Evolutionary conservation across 1,140 invertebrate species (phyloP).

Genomic region (Listronotus bonariensis): DNA sequence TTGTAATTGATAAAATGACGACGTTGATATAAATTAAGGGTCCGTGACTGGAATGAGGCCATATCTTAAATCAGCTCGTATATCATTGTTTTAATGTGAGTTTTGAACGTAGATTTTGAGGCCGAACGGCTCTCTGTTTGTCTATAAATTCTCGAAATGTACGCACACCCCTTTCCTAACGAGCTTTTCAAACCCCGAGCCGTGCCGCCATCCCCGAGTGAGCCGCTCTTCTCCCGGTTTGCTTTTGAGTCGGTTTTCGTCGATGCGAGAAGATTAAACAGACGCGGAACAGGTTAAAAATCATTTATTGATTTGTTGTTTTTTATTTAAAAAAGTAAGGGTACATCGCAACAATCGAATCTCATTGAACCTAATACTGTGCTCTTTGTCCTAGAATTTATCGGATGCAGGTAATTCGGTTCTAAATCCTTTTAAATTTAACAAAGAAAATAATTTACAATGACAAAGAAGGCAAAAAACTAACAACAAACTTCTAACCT

Average conservation of each 20-base stretch:
- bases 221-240: slow-evolving; percentile 24
- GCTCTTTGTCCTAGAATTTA: too few relatives aligned
- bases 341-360: too few relatives aligned
- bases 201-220: slow-evolving; percentile 1
- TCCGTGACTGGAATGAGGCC: slow-evolving; percentile 54
- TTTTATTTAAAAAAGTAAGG: too few relatives aligned
- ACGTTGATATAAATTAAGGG: slow-evolving; percentile 56
- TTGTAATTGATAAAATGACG: slow-evolving; percentile 56
- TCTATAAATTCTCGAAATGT: slow-evolving; percentile 51
- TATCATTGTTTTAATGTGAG: slow-evolving; percentile 56
- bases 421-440: too few relatives aligned
- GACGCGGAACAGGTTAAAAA: slow-evolving; percentile 30
- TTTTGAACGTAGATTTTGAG: slow-evolving; percentile 52
- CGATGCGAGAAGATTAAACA: slow-evolving; percentile 33
- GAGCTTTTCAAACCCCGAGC: slow-evolving; percentile 33
- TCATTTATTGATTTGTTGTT: slow-evolving; percentile 27
- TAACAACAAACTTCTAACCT: too few relatives aligned
- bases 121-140: slow-evolving; percentile 52
- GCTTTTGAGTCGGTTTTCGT: slow-evolving; percentile 37
- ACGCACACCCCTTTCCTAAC: slow-evolving; percentile 45
- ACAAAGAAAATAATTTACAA: too few relatives aligned
- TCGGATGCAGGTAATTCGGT: too few relatives aligned
- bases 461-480: too few relatives aligned
- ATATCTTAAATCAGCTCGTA: slow-evolving; percentile 55
- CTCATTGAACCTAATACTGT: too few relatives aligned